Percentiles rank a stretch among this genome's conserved stretches.
These are phyloP conservation scores for Dendroctonus ponderosae DNA, from an alignment of 1,140 invertebrate genomes.

Conservation along the genomic window DNA sequence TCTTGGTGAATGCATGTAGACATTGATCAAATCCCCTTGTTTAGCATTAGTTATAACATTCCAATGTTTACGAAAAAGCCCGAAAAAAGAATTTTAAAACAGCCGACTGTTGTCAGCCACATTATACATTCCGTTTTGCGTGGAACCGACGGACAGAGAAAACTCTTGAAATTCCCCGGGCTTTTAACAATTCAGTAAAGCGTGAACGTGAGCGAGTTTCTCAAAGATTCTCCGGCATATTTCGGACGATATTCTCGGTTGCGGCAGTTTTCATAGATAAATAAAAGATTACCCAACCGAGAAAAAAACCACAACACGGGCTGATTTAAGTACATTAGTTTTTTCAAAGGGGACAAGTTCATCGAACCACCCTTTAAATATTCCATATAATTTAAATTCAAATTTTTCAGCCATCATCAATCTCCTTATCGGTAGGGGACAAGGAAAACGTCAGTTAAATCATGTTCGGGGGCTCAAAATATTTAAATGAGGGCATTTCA, in stretches of 20 bases:
- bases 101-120: slow-evolving; percentile 8
- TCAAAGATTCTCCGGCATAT: slow-evolving; percentile 5
- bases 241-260: background rate
- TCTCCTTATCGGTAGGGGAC: background rate
- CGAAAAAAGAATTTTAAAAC: slow-evolving; percentile 20
- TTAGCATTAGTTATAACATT: too few relatives aligned
- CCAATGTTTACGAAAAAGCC: background rate
- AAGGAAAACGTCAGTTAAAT: slow-evolving; percentile 6
- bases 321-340: too few relatives aligned
- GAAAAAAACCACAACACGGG: too few relatives aligned
- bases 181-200: slow-evolving; percentile 30
- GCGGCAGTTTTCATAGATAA: background rate
- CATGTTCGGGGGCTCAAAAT: slow-evolving; percentile 2
- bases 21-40: too few relatives aligned
- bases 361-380: too few relatives aligned
- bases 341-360: too few relatives aligned
- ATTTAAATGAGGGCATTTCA: too few relatives aligned
- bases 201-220: slow-evolving; percentile 24
- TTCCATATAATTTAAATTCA: too few relatives aligned
- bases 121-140: slow-evolving; percentile 20
- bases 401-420: too few relatives aligned
- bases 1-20: too few relatives aligned
- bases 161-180: slow-evolving; percentile 21
- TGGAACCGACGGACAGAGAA: slow-evolving; percentile 10
- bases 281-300: too few relatives aligned